Percentiles rank a stretch among this genome's conserved stretches.
Conservation (phyloP, 23 tunicate species). For the Ciona savignyi region DNA sequence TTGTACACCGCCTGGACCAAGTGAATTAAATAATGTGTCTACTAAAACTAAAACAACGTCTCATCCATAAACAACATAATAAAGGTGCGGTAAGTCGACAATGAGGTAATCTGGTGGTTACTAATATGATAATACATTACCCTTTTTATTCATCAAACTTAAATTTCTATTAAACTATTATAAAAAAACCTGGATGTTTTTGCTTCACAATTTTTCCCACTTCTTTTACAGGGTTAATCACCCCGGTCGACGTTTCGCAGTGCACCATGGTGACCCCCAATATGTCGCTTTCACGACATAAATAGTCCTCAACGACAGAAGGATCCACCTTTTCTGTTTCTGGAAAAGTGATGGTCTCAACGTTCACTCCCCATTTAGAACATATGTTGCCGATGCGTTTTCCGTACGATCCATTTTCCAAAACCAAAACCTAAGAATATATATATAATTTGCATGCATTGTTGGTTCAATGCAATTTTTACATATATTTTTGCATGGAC, state of each 20-base stretch:
- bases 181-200: neutral
- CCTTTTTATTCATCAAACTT: neutral
- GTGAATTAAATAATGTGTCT: no score
- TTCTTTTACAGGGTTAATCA: conserved; percentile 39
- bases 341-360: conserved; percentile 14
- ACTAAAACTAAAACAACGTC: no score
- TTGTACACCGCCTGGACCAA: no score
- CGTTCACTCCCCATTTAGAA: conserved; percentile 1
- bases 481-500: no score
- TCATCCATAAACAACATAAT: no score
- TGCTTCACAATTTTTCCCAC: conserved; percentile 30
- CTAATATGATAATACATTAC: neutral
- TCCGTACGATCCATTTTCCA: conserved; percentile 60
- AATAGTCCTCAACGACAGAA: neutral
- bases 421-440: conserved; percentile 40
- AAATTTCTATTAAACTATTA: neutral
- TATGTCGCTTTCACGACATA: conserved; percentile 4
- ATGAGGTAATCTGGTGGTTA: no score
- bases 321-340: neutral
- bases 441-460: no score
- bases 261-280: conserved; percentile 28
- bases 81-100: no score
- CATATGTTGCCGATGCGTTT: conserved; percentile 26
- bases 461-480: no score
- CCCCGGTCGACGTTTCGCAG: conserved; percentile 59